Conservation (phyloP, 2,888 invertebrate species). For the Sinelater perroti region DNA sequence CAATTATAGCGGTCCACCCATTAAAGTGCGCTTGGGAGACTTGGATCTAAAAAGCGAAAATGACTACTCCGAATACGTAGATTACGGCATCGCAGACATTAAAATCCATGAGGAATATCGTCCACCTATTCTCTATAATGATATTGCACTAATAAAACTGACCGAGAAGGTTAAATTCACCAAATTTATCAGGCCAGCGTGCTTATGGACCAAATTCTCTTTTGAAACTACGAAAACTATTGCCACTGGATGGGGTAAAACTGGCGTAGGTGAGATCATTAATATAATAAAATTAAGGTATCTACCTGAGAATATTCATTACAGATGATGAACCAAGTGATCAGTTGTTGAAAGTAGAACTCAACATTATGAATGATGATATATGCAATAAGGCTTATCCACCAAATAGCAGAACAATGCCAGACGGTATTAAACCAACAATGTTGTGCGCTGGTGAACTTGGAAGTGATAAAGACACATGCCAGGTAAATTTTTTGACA, state of each 20-base stretch:
- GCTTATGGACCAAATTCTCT: slow-evolving; percentile 63
- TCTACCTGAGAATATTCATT: slow-evolving; percentile 11
- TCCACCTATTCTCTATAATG: slow-evolving; percentile 67
- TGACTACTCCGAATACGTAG: slow-evolving; percentile 63
- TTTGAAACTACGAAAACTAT: slow-evolving; percentile 61
- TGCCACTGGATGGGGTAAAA: slow-evolving; percentile 73
- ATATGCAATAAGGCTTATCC: slow-evolving; percentile 52
- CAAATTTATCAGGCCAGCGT: slow-evolving; percentile 69
- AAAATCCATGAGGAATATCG: slow-evolving; percentile 67
- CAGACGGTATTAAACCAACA: slow-evolving; percentile 52
- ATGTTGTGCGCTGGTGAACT: slow-evolving; percentile 64
- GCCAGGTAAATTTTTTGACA: too few relatives aligned
- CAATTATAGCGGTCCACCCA: slow-evolving; percentile 61
- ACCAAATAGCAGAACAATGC: slow-evolving; percentile 43
- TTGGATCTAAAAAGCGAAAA: slow-evolving; percentile 63
- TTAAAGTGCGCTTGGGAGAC: slow-evolving; percentile 67
- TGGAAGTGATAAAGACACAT: slow-evolving; percentile 55
- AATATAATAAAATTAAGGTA: too few relatives aligned
- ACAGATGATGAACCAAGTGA: slow-evolving; percentile 54
- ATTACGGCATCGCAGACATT: slow-evolving; percentile 60
- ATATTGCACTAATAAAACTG: slow-evolving; percentile 72
- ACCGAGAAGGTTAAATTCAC: slow-evolving; percentile 59
- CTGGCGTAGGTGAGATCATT: slow-evolving; percentile 30
- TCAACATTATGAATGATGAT: slow-evolving; percentile 57
- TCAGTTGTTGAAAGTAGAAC: slow-evolving; percentile 58